A percentile compares a stretch with the other conserved stretches of the same genome.
Conservation (phyloP, 2,113 vertebrate species). For the Rhea pennata region DNA sequence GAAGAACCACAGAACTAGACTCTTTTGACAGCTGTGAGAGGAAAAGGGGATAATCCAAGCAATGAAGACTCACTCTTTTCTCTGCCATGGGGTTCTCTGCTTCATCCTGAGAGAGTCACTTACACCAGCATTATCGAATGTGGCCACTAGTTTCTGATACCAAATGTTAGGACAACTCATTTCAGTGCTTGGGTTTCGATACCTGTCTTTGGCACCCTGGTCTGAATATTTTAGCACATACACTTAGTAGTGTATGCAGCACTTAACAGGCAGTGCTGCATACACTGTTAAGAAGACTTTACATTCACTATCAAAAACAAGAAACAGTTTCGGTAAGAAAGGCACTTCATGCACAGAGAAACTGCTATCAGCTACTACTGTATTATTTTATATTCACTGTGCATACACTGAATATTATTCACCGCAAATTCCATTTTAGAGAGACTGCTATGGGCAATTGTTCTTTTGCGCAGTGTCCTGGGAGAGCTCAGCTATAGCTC, state of each 20-base stretch:
- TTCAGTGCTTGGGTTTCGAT: neutral
- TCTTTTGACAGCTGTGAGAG: neutral
- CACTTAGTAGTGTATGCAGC: no score
- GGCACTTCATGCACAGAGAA: neutral
- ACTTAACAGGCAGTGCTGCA: neutral
- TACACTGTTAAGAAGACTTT: neutral
- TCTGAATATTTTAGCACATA: neutral
- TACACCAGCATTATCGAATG: neutral
- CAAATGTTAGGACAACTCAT: neutral
- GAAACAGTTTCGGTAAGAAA: neutral
- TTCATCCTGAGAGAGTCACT: constrained; percentile 10
- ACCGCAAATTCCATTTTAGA: constrained; percentile 8
- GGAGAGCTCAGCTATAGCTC: constrained; percentile 27
- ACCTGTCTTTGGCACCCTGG: neutral
- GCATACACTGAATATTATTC: neutral
- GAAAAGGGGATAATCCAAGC: neutral
- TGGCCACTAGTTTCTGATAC: neutral
- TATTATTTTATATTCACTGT: neutral
- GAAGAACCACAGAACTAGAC: neutral
- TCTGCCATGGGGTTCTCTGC: neutral
- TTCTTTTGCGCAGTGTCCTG: constrained; percentile 34
- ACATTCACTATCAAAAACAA: neutral
- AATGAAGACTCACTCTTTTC: neutral
- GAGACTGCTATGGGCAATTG: neutral
- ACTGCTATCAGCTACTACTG: neutral